Percentiles rank a stretch among this genome's conserved stretches.
These are phyloP conservation scores for Aplysia californica DNA, from an alignment of 1,140 invertebrate genomes.

Conservation along the genomic window DNA sequence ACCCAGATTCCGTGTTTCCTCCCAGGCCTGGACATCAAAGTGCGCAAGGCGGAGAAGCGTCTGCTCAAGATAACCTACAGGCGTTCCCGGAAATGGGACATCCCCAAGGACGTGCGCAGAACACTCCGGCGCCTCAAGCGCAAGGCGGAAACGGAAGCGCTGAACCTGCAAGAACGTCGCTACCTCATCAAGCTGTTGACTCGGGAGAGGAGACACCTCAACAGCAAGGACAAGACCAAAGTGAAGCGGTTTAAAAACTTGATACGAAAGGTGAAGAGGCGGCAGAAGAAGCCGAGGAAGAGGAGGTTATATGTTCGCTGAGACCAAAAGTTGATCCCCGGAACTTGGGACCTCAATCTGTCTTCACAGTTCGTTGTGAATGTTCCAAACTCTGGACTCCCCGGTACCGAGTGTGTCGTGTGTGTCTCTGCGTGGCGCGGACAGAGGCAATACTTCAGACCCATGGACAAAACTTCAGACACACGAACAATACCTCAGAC, in stretches of 20 bases:
- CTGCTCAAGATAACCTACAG: conserved; percentile 19
- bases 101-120: neutral
- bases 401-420: no score
- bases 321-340: no score
- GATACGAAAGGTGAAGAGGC: conserved; percentile 8
- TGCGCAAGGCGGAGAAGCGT: conserved; percentile 15
- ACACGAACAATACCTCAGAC: no score
- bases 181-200: conserved; percentile 26
- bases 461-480: no score
- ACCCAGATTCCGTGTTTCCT: no score
- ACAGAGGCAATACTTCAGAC: no score
- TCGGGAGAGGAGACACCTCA: conserved; percentile 4
- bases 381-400: no score
- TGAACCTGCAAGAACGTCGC: conserved; percentile 15
- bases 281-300: conserved; percentile 2
- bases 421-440: no score
- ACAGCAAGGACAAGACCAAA: conserved; percentile 29
- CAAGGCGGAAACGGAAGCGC: conserved; percentile 6
- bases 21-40: conserved; percentile 15
- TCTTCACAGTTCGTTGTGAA: no score
- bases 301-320: neutral
- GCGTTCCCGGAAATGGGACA: neutral
- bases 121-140: neutral
- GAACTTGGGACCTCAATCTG: no score
- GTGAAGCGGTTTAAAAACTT: conserved; percentile 23